phyloP scores from a whole-genome alignment of 1,140 invertebrate genomes.

The Euglossa dilemma region DNA sequence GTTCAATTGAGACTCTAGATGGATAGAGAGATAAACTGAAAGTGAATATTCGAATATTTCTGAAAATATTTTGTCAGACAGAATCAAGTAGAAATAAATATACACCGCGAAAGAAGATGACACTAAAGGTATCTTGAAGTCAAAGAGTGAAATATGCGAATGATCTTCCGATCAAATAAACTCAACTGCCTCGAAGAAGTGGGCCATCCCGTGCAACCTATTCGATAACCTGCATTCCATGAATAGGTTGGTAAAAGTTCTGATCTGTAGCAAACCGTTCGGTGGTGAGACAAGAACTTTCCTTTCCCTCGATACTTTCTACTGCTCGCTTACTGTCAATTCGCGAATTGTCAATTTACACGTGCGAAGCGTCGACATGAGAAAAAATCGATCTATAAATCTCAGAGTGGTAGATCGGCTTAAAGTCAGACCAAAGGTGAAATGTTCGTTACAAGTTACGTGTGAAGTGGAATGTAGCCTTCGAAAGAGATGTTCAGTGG shows the following conservation, averaged over 20 bases:
- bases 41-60: too few species aligned
- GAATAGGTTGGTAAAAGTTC: background rate
- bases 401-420: too few species aligned
- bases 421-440: background rate
- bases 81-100: background rate
- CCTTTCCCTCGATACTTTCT: background rate
- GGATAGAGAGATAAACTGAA: too few species aligned
- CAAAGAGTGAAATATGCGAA: background rate
- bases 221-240: too few species aligned
- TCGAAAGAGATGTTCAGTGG: too few species aligned
- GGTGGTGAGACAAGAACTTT: background rate
- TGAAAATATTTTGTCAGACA: too few species aligned
- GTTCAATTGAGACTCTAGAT: too few species aligned
- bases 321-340: background rate
- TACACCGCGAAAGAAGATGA: background rate
- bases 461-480: background rate
- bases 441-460: too few species aligned
- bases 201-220: background rate
- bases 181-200: background rate
- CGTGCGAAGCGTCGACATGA: background rate
- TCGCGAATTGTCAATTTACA: background rate
- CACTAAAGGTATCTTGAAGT: background rate
- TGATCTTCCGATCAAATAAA: constrained; percentile 12
- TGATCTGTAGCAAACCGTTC: background rate
- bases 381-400: background rate